phyloP scores from a whole-genome alignment of 2,113 vertebrate genomes.

The Festucalex cinctus region DNA sequence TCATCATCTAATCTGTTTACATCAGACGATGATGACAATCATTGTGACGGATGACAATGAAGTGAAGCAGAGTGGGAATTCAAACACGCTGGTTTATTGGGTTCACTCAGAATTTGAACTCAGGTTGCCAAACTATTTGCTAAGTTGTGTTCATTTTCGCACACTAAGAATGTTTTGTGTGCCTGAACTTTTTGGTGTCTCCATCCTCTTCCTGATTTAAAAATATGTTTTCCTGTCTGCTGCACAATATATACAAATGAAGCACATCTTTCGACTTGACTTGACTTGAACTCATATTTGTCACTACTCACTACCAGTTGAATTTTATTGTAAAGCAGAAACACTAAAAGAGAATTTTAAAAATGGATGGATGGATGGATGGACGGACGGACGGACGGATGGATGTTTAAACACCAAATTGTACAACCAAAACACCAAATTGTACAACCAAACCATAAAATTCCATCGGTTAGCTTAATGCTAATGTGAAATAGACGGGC shows the following conservation, averaged over 20 bases:
- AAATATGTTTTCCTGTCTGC: background rate
- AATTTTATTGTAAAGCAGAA: no score
- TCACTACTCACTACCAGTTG: no score
- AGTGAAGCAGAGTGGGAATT: slow-evolving; percentile 1
- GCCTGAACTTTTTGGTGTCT: background rate
- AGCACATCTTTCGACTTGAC: background rate
- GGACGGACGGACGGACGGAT: no score
- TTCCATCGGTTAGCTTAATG: no score
- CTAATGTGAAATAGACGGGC: no score
- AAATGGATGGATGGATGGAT: no score
- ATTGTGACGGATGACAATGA: slow-evolving; percentile 4
- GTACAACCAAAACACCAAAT: no score
- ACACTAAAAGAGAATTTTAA: no score
- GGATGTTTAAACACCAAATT: no score
- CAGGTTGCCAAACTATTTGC: background rate
- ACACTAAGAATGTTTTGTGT: background rate
- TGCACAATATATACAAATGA: background rate
- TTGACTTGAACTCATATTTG: no score
- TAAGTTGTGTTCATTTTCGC: background rate
- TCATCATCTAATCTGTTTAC: slow-evolving; percentile 3
- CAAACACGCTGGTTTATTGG: background rate
- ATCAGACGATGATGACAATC: slow-evolving; percentile 2
- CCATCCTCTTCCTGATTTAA: background rate
- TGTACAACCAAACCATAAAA: no score
- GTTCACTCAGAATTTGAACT: background rate